phyloP scores from a whole-genome alignment of 2,888 invertebrate genomes.

The Phortica magna region DNA sequence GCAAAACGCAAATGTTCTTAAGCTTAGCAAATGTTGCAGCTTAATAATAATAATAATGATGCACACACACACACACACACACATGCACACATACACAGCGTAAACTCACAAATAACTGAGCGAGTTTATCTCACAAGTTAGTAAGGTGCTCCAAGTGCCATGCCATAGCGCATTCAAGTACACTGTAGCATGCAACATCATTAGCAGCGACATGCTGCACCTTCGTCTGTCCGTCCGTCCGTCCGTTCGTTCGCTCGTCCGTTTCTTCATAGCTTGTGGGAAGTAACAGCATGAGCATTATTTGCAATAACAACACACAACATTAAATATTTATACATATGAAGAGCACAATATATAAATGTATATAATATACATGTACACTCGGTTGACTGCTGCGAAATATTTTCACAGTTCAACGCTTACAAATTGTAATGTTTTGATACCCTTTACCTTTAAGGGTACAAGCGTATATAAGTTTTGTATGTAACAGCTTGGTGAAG shows the following conservation, averaged over 20 bases:
- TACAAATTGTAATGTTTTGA: background rate
- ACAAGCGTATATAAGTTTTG: no score
- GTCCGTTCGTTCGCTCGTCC: constrained; percentile 25
- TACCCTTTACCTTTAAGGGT: no score
- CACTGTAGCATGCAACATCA: constrained; percentile 32
- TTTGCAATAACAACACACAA: constrained; percentile 71
- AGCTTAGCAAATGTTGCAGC: constrained; percentile 56
- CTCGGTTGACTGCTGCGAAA: no score
- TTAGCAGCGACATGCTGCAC: constrained; percentile 8
- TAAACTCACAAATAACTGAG: background rate
- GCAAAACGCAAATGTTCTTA: constrained; percentile 61
- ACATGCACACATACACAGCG: constrained; percentile 28
- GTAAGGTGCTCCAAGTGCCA: constrained; percentile 39
- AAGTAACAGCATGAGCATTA: constrained; percentile 64
- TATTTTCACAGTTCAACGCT: constrained; percentile 20
- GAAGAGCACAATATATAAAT: background rate
- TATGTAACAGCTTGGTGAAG: no score
- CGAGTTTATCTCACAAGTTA: background rate
- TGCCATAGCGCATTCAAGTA: constrained; percentile 37
- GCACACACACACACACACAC: constrained; percentile 45
- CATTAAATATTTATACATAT: constrained; percentile 58
- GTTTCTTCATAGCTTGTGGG: constrained; percentile 57
- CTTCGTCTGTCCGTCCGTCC: background rate
- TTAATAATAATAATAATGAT: constrained; percentile 66
- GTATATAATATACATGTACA: background rate